These are phyloP conservation scores for Pholis gunnellus DNA, from an alignment of 2,113 vertebrate species.

Conservation along the genomic window DNA sequence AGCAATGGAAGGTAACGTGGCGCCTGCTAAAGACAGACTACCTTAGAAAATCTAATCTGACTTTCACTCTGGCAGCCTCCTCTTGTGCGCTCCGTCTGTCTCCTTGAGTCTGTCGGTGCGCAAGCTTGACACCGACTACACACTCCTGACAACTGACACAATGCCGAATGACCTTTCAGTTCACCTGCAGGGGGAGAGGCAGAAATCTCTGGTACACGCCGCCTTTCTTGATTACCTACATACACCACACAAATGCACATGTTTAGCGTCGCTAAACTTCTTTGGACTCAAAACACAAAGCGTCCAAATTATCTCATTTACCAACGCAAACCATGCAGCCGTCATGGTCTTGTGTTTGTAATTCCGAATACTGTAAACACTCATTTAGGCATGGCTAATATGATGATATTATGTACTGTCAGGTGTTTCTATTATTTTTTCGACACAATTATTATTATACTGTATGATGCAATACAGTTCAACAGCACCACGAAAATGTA, in stretches of 20 bases:
- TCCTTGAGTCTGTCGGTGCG: slow-evolving; percentile 29
- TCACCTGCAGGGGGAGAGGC: slow-evolving; percentile 66
- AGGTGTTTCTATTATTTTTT: not conserved
- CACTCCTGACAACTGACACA: slow-evolving; percentile 51
- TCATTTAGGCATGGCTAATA: too few species aligned
- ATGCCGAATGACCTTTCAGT: slow-evolving; percentile 67
- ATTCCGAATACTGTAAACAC: not conserved
- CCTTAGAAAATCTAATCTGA: slow-evolving; percentile 39
- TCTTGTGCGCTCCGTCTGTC: slow-evolving; percentile 35
- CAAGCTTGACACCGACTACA: slow-evolving; percentile 15
- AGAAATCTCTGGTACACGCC: slow-evolving; percentile 30
- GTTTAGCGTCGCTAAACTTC: not conserved
- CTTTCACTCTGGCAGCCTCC: slow-evolving; percentile 19
- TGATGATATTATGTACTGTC: not conserved
- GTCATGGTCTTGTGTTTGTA: not conserved
- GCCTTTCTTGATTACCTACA: slow-evolving; percentile 23
- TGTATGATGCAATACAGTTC: not conserved
- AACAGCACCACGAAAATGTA: not conserved
- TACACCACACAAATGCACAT: not conserved
- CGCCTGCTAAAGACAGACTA: slow-evolving; percentile 14
- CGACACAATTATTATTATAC: not conserved
- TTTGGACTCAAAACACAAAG: not conserved
- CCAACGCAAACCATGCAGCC: not conserved
- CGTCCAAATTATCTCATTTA: not conserved
- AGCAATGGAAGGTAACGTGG: slow-evolving; percentile 3